Percentiles rank a stretch among this genome's conserved stretches.
Conservation (phyloP, 2,113 vertebrate species). For the Triplophysa dalaica region DNA sequence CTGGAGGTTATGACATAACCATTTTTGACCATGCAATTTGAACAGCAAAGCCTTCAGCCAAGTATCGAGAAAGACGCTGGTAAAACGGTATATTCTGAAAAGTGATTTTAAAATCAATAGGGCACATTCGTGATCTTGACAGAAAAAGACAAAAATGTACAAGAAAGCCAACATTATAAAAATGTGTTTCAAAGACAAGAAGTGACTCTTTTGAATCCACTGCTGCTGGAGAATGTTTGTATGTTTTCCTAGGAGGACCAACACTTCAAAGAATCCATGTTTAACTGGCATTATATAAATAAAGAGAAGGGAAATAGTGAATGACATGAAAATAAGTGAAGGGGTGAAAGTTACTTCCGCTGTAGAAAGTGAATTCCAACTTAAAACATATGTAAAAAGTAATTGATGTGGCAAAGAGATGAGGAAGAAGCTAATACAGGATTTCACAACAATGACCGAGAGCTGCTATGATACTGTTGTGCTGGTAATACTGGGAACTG, state of each 20-base stretch:
- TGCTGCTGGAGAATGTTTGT: too few relatives aligned
- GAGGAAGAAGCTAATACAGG: conserved; percentile 16
- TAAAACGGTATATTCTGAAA: too few relatives aligned
- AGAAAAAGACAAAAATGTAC: too few relatives aligned
- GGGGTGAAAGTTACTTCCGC: neutral
- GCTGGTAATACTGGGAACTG: neutral
- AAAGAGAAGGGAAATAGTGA: neutral
- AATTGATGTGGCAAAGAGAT: neutral
- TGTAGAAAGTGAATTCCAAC: neutral
- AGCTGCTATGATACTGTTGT: neutral
- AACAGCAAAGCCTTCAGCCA: neutral
- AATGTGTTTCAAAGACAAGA: too few relatives aligned
- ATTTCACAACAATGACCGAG: neutral
- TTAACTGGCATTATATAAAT: too few relatives aligned
- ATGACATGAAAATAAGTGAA: neutral
- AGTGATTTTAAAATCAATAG: too few relatives aligned
- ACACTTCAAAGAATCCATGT: too few relatives aligned
- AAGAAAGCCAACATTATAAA: too few relatives aligned
- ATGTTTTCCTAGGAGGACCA: too few relatives aligned
- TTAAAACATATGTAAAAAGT: neutral
- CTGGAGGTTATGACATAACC: neutral
- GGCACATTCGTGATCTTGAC: too few relatives aligned
- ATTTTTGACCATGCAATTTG: neutral
- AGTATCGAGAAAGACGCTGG: too few relatives aligned
- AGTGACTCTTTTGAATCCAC: too few relatives aligned